phyloP scores from a whole-genome alignment of 2,797 vertebrate genomes.

The Cossypha polioptera region DNA sequence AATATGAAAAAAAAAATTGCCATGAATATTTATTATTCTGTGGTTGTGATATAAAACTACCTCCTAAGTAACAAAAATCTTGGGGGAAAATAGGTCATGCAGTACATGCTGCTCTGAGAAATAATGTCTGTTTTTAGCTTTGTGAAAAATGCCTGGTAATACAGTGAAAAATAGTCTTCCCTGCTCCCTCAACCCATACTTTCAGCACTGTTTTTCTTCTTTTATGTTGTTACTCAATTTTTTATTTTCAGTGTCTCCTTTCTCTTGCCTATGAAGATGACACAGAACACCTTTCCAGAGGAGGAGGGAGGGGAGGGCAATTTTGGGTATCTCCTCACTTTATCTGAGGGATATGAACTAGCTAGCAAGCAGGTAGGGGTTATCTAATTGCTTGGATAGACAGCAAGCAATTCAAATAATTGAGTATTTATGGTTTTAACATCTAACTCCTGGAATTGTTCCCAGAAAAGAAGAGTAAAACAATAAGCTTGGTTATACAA shows the following conservation, averaged over 20 bases:
- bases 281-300: neutral
- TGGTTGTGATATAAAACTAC: neutral
- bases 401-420: neutral
- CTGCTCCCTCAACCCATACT: neutral
- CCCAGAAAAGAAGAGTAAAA: neutral
- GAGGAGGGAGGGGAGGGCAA: neutral
- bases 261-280: neutral
- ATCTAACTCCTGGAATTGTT: neutral
- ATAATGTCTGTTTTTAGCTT: neutral
- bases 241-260: neutral
- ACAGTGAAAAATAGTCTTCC: neutral
- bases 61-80: neutral
- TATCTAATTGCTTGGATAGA: neutral
- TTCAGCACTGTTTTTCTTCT: neutral
- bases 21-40: neutral
- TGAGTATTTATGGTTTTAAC: neutral
- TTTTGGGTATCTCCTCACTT: neutral
- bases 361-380: neutral
- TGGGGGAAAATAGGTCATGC: neutral
- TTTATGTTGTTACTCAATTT: neutral
- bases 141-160: conserved; percentile 26
- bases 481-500: neutral
- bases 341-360: neutral
- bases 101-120: neutral
- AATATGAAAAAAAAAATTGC: neutral